Base-by-base conservation (phyloP, 2,888 invertebrate genomes). In the Caenorhabditis sp. region DNA sequence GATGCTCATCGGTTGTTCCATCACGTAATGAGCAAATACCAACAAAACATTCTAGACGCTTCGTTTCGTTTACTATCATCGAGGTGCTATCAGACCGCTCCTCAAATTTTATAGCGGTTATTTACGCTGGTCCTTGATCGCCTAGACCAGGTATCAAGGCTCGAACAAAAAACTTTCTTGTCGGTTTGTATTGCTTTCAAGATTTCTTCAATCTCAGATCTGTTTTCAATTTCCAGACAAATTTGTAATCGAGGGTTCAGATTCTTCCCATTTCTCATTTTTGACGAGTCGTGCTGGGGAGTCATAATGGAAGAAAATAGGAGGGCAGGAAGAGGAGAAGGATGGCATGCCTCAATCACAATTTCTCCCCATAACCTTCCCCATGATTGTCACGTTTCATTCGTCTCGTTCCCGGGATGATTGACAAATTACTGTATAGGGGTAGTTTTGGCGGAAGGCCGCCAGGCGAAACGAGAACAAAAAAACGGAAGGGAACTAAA, bases 121-220 rank as follows among this genome's bases (percentile, higher is more conserved):
- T 77, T 77, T 77, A 77, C 69, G 24, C 70, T 79, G 79, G 58
- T 70, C 64, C 79, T 79, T 79, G 79, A 70, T 79, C 79, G 54
- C 14, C 28, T n/a, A 77, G 49, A 56, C 66, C 58, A 66, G 59
- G 69, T 77, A 77, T 69, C 77, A 54, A 41, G 51, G 51, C 69
- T 69, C 76, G 66, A 44, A n/a, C 44, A 63, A 12, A 64, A 56
- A 58, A 59, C 22, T 59, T 16, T 51, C 51, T 47, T 19, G 58
- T 28, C 12, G 6, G 38, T 38, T 38, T 7, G 31, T 58, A 16
- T 44, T 63, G 24, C 22, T 61, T 41, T 61, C 44, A 24, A 22
- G 22, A n/a, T 63, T 24, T 3, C 28, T 64, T 66, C 5, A n/a
- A 58, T 31, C 31, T 12, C n/a, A 14, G 10, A 19, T 47, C 19